Percentiles rank a stretch among this genome's conserved stretches.
These are phyloP conservation scores for Steinernema khuongi DNA, from an alignment of 1,140 invertebrate genomes.

Conservation along the genomic window DNA sequence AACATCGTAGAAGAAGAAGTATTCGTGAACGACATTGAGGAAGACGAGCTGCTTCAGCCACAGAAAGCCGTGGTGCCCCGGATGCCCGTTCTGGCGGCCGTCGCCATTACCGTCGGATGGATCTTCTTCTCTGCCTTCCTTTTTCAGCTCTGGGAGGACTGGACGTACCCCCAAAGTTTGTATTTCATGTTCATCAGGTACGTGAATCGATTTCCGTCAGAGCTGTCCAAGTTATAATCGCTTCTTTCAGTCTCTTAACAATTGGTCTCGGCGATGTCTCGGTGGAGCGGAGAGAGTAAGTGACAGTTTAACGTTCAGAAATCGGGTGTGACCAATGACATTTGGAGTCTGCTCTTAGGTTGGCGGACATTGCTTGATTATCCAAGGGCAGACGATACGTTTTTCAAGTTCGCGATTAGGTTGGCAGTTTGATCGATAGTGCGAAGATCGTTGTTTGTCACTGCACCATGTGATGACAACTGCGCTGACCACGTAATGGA, in stretches of 20 bases:
- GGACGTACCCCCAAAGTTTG: constrained; percentile 48
- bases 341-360: background rate
- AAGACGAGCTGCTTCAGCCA: constrained; percentile 30
- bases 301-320: background rate
- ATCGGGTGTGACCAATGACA: background rate
- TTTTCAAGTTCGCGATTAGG: background rate
- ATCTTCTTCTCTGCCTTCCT: constrained; percentile 56
- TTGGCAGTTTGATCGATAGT: background rate
- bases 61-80: constrained; percentile 30
- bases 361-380: background rate
- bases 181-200: constrained; percentile 58
- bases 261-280: constrained; percentile 54
- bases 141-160: constrained; percentile 57
- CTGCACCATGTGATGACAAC: too few relatives aligned
- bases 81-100: constrained; percentile 53
- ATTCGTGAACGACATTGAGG: constrained; percentile 20
- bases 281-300: constrained; percentile 46
- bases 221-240: background rate
- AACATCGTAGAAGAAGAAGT: constrained; percentile 11
- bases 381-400: background rate
- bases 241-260: constrained; percentile 39
- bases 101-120: constrained; percentile 52
- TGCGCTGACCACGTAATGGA: too few relatives aligned
- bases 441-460: too few relatives aligned
- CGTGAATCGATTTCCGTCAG: background rate